Evolutionary conservation across 2,888 invertebrate genomes (phyloP).

Genomic region (Rhamnusium bicolor): DNA sequence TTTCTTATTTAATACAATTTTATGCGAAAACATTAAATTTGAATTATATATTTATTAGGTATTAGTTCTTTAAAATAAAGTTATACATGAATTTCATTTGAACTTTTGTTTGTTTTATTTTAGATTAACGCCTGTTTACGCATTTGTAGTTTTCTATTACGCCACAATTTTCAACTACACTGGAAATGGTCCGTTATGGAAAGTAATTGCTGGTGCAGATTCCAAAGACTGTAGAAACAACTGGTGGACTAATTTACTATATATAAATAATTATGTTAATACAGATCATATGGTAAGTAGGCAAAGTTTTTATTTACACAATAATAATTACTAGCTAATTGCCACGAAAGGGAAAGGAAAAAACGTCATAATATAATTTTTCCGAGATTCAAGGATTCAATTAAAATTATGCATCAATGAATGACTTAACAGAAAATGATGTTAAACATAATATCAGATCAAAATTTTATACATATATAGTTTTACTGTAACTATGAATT

Average conservation of each 20-base stretch:
- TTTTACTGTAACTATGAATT: too few relatives aligned
- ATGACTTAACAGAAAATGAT: slow-evolving; percentile 27
- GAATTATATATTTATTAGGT: too few relatives aligned
- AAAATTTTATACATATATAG: too few relatives aligned
- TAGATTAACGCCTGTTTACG: slow-evolving; percentile 73
- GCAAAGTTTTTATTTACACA: background rate
- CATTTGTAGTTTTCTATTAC: slow-evolving; percentile 75
- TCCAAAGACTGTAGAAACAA: slow-evolving; percentile 73
- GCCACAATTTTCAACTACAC: slow-evolving; percentile 74
- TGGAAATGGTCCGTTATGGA: slow-evolving; percentile 78
- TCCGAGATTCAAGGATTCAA: slow-evolving; percentile 13
- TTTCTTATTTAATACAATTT: too few relatives aligned
- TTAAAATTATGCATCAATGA: slow-evolving; percentile 7
- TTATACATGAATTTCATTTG: too few relatives aligned
- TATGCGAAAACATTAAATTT: too few relatives aligned
- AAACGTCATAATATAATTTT: background rate
- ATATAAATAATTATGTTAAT: slow-evolving; percentile 76
- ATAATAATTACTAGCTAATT: background rate
- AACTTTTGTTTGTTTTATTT: too few relatives aligned
- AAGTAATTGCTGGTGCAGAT: slow-evolving; percentile 71
- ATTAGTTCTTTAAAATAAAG: too few relatives aligned
- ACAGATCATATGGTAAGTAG: slow-evolving; percentile 74
- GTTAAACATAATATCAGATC: too few relatives aligned
- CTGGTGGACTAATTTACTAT: slow-evolving; percentile 78
- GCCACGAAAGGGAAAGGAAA: slow-evolving; percentile 20